Evolutionary conservation across 1,140 invertebrate genomes (phyloP).

Genomic region (Drosophila tristis): DNA sequence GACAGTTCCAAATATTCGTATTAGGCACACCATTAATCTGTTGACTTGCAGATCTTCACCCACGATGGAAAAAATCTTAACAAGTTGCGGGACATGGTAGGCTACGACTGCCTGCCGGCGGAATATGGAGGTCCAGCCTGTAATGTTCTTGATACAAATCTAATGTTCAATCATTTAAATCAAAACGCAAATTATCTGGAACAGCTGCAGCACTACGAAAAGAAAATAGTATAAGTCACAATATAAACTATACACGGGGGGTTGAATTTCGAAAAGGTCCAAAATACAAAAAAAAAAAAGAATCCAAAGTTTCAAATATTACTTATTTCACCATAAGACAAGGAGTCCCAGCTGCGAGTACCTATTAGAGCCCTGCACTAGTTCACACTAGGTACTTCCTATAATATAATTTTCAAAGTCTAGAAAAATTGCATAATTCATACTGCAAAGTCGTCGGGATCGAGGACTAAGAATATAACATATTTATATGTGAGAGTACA

Average conservation of each 20-base stretch:
- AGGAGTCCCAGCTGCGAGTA: too few species aligned
- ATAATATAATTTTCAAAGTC: too few species aligned
- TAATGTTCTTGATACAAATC: constrained; percentile 71
- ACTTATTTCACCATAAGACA: too few species aligned
- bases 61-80: constrained; percentile 74
- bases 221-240: constrained; percentile 20
- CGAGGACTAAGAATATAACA: too few species aligned
- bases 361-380: too few species aligned
- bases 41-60: constrained; percentile 57
- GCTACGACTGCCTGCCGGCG: constrained; percentile 68
- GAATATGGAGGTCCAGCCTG: constrained; percentile 73
- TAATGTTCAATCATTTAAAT: constrained; percentile 69
- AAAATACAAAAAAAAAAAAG: neutral
- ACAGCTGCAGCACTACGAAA: constrained; percentile 67
- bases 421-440: too few species aligned
- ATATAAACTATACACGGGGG: neutral
- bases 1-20: neutral
- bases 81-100: constrained; percentile 75
- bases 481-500: too few species aligned
- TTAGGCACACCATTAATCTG: neutral
- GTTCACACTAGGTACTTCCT: too few species aligned
- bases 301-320: too few species aligned
- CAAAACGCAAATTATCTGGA: constrained; percentile 62
- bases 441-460: too few species aligned
- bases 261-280: constrained; percentile 5